These are phyloP conservation scores for Heliconius hermathena DNA, from an alignment of 1,140 invertebrate genomes.

Conservation along the genomic window DNA sequence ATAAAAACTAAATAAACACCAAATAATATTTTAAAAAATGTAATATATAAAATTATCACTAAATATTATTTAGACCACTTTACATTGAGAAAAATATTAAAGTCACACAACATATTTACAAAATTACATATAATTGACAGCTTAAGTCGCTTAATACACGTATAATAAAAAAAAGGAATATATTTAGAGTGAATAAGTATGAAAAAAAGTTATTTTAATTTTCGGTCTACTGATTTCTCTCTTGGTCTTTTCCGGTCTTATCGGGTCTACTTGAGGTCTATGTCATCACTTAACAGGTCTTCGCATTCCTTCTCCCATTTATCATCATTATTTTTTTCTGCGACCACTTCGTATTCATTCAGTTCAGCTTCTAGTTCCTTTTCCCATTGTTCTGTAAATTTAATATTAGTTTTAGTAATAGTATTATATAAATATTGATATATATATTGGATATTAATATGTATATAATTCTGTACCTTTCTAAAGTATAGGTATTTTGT, in stretches of 20 bases:
- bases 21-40: background rate
- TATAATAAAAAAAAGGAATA: background rate
- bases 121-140: slow-evolving; percentile 34
- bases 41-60: background rate
- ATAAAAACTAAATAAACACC: too few species aligned
- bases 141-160: background rate
- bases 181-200: background rate
- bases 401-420: slow-evolving; percentile 12
- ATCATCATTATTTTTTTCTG: slow-evolving; percentile 79
- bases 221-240: background rate
- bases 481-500: slow-evolving; percentile 41
- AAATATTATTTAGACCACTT: slow-evolving; percentile 3
- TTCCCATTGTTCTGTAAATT: slow-evolving; percentile 93
- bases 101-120: slow-evolving; percentile 28
- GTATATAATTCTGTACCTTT: slow-evolving; percentile 26
- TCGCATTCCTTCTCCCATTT: slow-evolving; percentile 81
- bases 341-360: slow-evolving; percentile 95
- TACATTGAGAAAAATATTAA: background rate
- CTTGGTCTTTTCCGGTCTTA: slow-evolving; percentile 17
- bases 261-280: slow-evolving; percentile 74
- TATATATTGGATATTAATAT: background rate
- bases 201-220: background rate
- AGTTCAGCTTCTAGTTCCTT: slow-evolving; percentile 95
- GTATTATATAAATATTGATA: background rate
- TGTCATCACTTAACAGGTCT: slow-evolving; percentile 72